Base-by-base conservation (phyloP, 2,797 vertebrate genomes). In the Centropyge bicolor region DNA sequence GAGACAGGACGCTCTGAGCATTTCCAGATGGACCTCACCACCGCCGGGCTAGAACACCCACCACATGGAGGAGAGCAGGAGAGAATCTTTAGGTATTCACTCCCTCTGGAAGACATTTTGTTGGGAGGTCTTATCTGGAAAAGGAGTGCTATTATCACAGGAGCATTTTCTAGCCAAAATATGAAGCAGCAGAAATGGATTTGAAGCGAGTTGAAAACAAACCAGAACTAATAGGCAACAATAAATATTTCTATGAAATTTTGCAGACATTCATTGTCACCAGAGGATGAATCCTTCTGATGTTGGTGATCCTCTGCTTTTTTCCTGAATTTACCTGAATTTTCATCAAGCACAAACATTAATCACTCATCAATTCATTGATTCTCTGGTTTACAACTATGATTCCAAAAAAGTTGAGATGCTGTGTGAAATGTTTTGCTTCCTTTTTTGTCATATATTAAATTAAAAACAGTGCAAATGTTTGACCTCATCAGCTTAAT, bases 1-100 rank as follows among this genome's bases (percentile, higher is more conserved):
- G 89, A 90, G 89, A 89, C 84, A 69, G 62, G 82, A 87, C 64
- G 77, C 86, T 87, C 85, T 93, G 88, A 95, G 79, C 80, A 84
- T 86, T 93, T 92, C 91, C 90, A 94, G 92, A 93, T 94, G 92
- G 86, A 91, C 86, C 77, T 75, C 82, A 81, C 82, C 82, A 65
- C 73, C 71, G 66, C 74, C 51, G 13, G 46, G 40, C 49, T 63
- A 51, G 70, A 89, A 79, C 83, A 91, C 77, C 83, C 73, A 76
- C 82, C 51, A 5, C 64, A 74, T 61, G 43, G 59, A 22, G 49
- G 41, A 38, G n/a, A 59, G 38, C 59, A 51, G 45, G 20, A n/a
- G 31, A 79, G 56, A 17, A 20, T 66, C 63, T 69, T 77, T 43
- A 86, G 80, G 57, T 83, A 65, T 31, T 54, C 43, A 16, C 52